Evolutionary conservation across 2,113 vertebrate species (phyloP), one percentile per base, ranked within the genome.

Genomic region (Oryzias woworae): DNA sequence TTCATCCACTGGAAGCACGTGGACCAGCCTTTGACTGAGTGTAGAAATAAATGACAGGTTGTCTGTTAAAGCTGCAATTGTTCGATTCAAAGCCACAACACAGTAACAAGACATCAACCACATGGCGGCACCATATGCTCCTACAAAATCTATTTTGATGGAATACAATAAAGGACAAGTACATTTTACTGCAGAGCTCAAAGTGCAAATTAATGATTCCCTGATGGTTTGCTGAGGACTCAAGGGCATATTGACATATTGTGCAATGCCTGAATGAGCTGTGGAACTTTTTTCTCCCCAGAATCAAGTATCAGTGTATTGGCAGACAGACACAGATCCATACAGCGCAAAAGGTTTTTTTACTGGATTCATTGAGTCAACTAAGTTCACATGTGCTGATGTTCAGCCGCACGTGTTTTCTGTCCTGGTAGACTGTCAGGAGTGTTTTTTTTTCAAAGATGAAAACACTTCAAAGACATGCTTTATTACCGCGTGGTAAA

Each of bases 161-260:
- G 17, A 59, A 28, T 3, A 3, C 24, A 59, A 48, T 28, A 10
- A 36, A 49, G n/a, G 8, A 47, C 8, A 12, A 26, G 16, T 24
- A 31, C 23, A 46, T 28, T 58, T 43, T 6, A 28, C 22, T 13
- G 46, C 23, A 46, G 22, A 15, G 43, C 28, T 18, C 8, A 46
- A 47, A 59, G 45, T 17, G 45, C 48, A 17, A 47, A 18, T 14
- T 48, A 59, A 59, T 48, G 58, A 59, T 47, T 47, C 23, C 46
- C 44, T 36, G 58, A 49, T 48, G 45, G 15, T 20, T 59, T 59
- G 58, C 17, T 48, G 58, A 20, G 14, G 24, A 48, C 58, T 26
- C n/a, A 22, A 14, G 24, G 45, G 45, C 44, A 59, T 62, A 62
- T 62, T 24, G 59, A 62, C 14, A 16, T 50, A 24, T 36, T 60